Evolutionary conservation across 2,888 invertebrate species (phyloP).

Genomic region (Drosophila incognita): DNA sequence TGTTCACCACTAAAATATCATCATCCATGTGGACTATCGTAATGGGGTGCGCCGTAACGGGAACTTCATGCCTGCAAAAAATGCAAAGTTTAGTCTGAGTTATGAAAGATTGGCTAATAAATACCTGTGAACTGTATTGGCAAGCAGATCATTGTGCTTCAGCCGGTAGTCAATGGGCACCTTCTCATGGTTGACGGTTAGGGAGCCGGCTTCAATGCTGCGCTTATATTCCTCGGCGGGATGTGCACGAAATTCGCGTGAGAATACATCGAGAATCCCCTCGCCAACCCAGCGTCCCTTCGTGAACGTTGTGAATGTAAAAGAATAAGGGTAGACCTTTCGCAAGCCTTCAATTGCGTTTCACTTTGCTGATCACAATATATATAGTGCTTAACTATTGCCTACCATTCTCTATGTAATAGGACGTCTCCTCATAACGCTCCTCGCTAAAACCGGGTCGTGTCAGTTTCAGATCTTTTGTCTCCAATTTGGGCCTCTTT

Average conservation of each 20-base stretch:
- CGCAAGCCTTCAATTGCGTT: slow-evolving; percentile 88
- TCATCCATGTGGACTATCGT: slow-evolving; percentile 98
- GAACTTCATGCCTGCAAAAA: slow-evolving; percentile 98
- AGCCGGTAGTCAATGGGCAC: slow-evolving; percentile 95
- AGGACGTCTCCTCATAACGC: slow-evolving; percentile 96
- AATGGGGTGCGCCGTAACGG: slow-evolving; percentile 97
- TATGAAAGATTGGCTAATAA: neutral
- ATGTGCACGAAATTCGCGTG: slow-evolving; percentile 95
- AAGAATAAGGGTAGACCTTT: slow-evolving; percentile 98
- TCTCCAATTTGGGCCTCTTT: slow-evolving; percentile 90
- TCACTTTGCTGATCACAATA: slow-evolving; percentile 19
- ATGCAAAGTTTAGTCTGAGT: slow-evolving; percentile 23
- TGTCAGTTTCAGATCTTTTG: slow-evolving; percentile 95
- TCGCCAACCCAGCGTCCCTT: slow-evolving; percentile 98
- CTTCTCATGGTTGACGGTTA: slow-evolving; percentile 96
- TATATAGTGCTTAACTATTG: neutral
- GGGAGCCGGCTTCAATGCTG: slow-evolving; percentile 94
- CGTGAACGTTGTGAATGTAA: slow-evolving; percentile 96
- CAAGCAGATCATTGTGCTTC: slow-evolving; percentile 96
- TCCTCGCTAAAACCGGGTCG: slow-evolving; percentile 96
- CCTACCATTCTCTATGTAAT: slow-evolving; percentile 97
- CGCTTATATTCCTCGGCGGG: slow-evolving; percentile 96
- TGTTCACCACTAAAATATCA: slow-evolving; percentile 99
- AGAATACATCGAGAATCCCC: slow-evolving; percentile 95
- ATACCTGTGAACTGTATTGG: slow-evolving; percentile 96